Conservation (phyloP, 2,888 invertebrate genomes). For the Parascotia fuliginaria region DNA sequence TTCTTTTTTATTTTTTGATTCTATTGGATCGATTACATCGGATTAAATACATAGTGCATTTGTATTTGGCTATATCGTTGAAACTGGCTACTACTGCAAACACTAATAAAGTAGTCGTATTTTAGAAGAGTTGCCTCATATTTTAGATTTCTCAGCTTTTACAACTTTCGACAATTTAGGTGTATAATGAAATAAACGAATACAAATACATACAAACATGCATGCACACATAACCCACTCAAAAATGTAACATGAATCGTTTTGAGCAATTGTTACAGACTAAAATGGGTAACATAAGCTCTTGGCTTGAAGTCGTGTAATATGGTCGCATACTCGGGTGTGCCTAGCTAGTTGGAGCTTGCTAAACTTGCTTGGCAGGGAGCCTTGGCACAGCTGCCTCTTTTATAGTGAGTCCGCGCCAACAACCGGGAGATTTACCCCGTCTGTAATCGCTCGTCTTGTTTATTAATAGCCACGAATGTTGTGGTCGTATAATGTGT, state of each 20-base stretch:
- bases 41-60: too few relatives aligned
- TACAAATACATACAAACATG: too few relatives aligned
- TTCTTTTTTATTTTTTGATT: too few relatives aligned
- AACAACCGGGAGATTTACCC: conserved; percentile 69
- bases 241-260: not conserved
- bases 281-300: not conserved
- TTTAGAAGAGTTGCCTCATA: too few relatives aligned
- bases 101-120: too few relatives aligned
- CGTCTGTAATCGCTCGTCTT: conserved; percentile 62
- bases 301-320: conserved; percentile 32
- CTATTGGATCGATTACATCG: too few relatives aligned
- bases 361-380: conserved; percentile 71
- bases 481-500: conserved; percentile 61
- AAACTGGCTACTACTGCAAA: too few relatives aligned
- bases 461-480: conserved; percentile 66
- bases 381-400: conserved; percentile 69
- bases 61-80: too few relatives aligned
- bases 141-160: too few relatives aligned
- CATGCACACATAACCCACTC: too few relatives aligned
- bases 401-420: conserved; percentile 70
- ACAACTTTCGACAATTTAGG: too few relatives aligned
- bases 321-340: conserved; percentile 33
- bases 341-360: conserved; percentile 38
- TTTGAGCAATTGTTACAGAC: not conserved
- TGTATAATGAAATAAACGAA: too few relatives aligned